Evolutionary conservation across 2,797 vertebrate genomes (phyloP).

Genomic region (Ciconia nigra): DNA sequence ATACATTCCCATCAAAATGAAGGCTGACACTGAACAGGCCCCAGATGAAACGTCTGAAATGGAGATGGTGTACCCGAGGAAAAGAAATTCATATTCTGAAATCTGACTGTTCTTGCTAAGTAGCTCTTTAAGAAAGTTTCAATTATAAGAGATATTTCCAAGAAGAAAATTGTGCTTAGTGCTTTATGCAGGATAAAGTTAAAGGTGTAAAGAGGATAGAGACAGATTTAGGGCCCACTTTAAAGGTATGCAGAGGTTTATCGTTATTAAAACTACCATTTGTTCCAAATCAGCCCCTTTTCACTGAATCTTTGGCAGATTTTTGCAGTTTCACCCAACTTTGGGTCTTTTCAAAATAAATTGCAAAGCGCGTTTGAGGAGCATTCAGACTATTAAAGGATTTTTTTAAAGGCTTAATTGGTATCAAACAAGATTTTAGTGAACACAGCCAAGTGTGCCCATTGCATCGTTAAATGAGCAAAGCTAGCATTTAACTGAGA

Average conservation of each 20-base stretch:
- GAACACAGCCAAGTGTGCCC: constrained; percentile 39
- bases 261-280: constrained; percentile 17
- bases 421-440: constrained; percentile 64
- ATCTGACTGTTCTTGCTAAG: neutral
- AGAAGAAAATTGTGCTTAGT: constrained; percentile 2
- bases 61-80: neutral
- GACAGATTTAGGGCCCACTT: constrained; percentile 21
- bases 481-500: constrained; percentile 41
- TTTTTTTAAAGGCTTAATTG: constrained; percentile 58
- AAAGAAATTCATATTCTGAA: neutral
- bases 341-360: constrained; percentile 47
- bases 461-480: constrained; percentile 43
- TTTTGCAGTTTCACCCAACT: constrained; percentile 25
- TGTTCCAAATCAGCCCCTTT: constrained; percentile 16
- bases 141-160: constrained; percentile 6
- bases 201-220: constrained; percentile 31
- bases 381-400: constrained; percentile 34
- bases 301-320: constrained; percentile 6
- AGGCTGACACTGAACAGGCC: neutral
- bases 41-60: neutral
- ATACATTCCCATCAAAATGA: neutral
- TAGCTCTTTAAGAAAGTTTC: constrained; percentile 10
- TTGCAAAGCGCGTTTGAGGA: constrained; percentile 31
- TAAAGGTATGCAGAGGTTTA: constrained; percentile 15
- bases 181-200: constrained; percentile 45